Evolutionary conservation across 64 coral and sea anemone species (phyloP).

Genomic region (Montipora efflorescens): DNA sequence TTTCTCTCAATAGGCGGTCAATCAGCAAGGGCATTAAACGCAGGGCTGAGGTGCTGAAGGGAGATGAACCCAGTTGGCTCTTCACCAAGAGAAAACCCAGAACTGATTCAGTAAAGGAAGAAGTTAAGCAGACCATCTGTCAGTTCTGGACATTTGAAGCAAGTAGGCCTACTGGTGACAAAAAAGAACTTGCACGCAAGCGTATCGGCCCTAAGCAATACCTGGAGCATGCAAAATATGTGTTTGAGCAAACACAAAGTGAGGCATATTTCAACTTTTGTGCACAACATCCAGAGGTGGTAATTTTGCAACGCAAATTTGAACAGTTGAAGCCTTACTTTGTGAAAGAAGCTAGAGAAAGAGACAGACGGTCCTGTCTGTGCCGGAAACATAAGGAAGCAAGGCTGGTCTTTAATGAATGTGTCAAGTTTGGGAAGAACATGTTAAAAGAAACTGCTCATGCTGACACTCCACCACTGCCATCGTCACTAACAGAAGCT

Average conservation of each 20-base stretch:
- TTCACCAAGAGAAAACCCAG: constrained; percentile 56
- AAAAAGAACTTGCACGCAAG: constrained; percentile 28
- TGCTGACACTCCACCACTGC: constrained; percentile 8
- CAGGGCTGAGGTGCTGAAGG: constrained; percentile 3
- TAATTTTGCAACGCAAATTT: constrained; percentile 53
- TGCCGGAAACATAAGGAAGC: constrained; percentile 43
- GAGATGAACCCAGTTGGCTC: constrained; percentile 47
- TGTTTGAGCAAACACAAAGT: constrained; percentile 55
- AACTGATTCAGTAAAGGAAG: constrained; percentile 13
- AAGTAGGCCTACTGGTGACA: constrained; percentile 60
- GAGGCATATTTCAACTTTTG: constrained; percentile 46
- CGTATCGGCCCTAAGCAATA: constrained; percentile 38
- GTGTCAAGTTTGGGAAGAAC: constrained; percentile 49
- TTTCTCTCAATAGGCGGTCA: constrained; percentile 35
- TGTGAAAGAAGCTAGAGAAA: constrained; percentile 49
- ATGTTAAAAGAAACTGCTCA: background rate
- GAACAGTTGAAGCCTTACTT: constrained; percentile 48
- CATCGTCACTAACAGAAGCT: background rate
- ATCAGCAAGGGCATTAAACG: constrained; percentile 50
- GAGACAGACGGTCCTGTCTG: constrained; percentile 58
- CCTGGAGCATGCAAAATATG: constrained; percentile 43
- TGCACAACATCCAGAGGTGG: constrained; percentile 36
- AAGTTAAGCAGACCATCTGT: constrained; percentile 27
- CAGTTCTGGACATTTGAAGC: constrained; percentile 34
- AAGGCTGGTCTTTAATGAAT: constrained; percentile 48